Evolutionary conservation across 2,113 vertebrate genomes (phyloP).

Genomic region (Gambusia affinis): DNA sequence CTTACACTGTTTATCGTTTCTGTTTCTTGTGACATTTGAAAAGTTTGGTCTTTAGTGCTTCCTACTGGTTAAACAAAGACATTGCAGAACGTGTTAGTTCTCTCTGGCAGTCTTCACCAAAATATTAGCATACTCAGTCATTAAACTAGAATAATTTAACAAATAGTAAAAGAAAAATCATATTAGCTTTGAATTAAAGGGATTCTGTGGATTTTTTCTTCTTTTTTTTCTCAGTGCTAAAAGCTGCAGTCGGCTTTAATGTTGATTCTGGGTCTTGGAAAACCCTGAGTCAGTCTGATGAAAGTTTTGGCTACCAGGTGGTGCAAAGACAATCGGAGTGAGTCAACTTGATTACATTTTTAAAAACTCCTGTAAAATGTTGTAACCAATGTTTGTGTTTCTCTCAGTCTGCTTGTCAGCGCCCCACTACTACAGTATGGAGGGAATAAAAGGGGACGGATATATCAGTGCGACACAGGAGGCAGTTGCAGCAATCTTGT

Average conservation of each 20-base stretch:
- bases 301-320: constrained; percentile 77
- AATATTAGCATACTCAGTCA: no score
- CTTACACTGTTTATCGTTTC: not conserved
- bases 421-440: constrained; percentile 66
- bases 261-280: constrained; percentile 72
- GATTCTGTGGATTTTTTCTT: not conserved
- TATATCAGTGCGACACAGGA: constrained; percentile 45
- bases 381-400: constrained; percentile 16
- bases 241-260: constrained; percentile 60
- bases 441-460: constrained; percentile 26
- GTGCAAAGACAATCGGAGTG: constrained; percentile 60
- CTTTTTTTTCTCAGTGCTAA: constrained; percentile 46
- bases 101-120: no score
- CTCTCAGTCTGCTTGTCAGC: constrained; percentile 72
- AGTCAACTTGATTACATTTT: constrained; percentile 15
- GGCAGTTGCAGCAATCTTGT: constrained; percentile 7
- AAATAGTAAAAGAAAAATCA: not conserved
- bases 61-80: not conserved
- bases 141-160: no score
- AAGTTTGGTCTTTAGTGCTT: not conserved
- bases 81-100: not conserved
- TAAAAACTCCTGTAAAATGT: not conserved
- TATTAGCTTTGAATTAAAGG: not conserved
- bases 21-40: not conserved
- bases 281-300: not conserved